A percentile compares a stretch with the other conserved stretches of the same genome.
phyloP scores from a whole-genome alignment of 2,888 invertebrate genomes.

The Heteromyza rotundicornis region DNA sequence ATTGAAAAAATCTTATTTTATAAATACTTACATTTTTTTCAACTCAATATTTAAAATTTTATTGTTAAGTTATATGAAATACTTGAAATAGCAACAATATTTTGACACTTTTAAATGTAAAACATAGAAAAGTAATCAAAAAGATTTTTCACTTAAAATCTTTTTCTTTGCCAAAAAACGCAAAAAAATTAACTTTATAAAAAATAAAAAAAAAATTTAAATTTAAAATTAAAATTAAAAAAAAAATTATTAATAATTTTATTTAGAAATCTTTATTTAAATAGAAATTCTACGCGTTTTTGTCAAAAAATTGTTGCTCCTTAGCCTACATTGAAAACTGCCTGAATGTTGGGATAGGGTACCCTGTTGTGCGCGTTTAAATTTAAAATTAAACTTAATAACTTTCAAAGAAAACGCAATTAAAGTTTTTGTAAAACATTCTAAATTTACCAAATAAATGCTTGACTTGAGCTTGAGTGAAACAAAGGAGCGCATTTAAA shows the following conservation, averaged over 20 bases:
- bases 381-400: slow-evolving; percentile 13
- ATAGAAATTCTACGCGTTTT: slow-evolving; percentile 11
- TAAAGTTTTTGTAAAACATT: slow-evolving; percentile 9
- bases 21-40: not conserved
- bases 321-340: slow-evolving; percentile 65
- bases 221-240: too few species aligned
- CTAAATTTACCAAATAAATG: slow-evolving; percentile 35
- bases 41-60: slow-evolving; percentile 10
- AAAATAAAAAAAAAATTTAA: slow-evolving; percentile 28
- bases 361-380: slow-evolving; percentile 72
- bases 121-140: slow-evolving; percentile 49
- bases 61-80: slow-evolving; percentile 32
- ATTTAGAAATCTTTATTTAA: too few species aligned
- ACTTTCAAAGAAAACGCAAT: slow-evolving; percentile 14
- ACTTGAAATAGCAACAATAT: slow-evolving; percentile 54
- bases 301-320: slow-evolving; percentile 56
- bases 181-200: slow-evolving; percentile 27
- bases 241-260: too few species aligned
- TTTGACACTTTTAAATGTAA: slow-evolving; percentile 40
- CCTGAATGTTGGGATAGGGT: slow-evolving; percentile 99
- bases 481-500: slow-evolving; percentile 32
- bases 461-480: slow-evolving; percentile 56
- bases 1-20: not conserved
- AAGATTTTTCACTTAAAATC: slow-evolving; percentile 60
- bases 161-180: slow-evolving; percentile 55